Conservation (phyloP, 1,140 invertebrate species). For the Galleria mellonella region DNA sequence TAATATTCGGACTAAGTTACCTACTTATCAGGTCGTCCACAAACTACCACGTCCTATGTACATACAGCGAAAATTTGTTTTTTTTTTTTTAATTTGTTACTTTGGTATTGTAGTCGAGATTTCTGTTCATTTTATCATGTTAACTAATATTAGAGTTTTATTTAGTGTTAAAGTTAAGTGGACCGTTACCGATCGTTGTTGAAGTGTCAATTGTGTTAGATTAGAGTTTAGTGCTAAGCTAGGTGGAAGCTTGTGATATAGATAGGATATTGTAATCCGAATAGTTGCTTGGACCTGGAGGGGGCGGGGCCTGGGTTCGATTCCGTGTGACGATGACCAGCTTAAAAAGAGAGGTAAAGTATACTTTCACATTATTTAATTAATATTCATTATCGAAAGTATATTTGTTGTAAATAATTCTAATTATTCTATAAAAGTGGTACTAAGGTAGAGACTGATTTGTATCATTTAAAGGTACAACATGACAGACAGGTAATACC, state of each 20-base stretch:
- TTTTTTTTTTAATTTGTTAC: constrained; percentile 24
- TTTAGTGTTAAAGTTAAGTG: constrained; percentile 52
- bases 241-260: constrained; percentile 69
- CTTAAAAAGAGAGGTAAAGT: constrained; percentile 21
- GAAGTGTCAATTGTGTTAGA: constrained; percentile 65
- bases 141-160: constrained; percentile 70
- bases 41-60: constrained; percentile 20
- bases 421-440: no score
- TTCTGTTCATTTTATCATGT: constrained; percentile 57
- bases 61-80: constrained; percentile 32
- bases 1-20: constrained; percentile 26
- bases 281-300: constrained; percentile 29
- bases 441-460: no score
- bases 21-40: constrained; percentile 27
- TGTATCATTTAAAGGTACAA: no score
- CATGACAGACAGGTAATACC: no score
- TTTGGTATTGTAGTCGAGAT: constrained; percentile 51
- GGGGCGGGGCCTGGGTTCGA: constrained; percentile 13
- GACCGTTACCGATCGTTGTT: constrained; percentile 61
- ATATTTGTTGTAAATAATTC: no score
- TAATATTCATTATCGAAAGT: no score
- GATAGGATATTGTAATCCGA: constrained; percentile 32
- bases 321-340: constrained; percentile 1
- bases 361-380: constrained; percentile 6
- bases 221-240: constrained; percentile 60